Evolutionary conservation across 2,113 vertebrate genomes (phyloP).

Genomic region (Neotragus pygmaeus): DNA sequence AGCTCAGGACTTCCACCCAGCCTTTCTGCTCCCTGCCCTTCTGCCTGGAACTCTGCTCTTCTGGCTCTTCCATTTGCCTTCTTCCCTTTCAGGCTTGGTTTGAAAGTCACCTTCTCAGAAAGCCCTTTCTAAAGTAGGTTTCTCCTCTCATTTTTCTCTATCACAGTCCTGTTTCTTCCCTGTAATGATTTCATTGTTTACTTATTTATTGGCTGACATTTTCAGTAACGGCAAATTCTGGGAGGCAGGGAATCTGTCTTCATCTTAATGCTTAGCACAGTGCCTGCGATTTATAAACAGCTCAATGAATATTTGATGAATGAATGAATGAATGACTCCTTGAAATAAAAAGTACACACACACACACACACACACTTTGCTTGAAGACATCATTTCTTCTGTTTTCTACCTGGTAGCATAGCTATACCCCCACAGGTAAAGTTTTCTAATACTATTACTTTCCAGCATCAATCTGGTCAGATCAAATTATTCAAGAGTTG

Average conservation of each 20-base stretch:
- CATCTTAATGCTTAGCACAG: not conserved
- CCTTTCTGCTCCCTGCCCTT: not conserved
- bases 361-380: not conserved
- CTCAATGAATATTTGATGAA: constrained; percentile 24
- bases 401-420: not conserved
- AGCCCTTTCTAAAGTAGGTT: not conserved
- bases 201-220: constrained; percentile 22
- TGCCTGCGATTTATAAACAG: not conserved
- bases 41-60: not conserved
- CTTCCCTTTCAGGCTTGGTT: not conserved
- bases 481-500: not conserved
- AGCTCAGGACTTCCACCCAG: not conserved
- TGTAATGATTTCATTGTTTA: constrained; percentile 28
- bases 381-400: not conserved
- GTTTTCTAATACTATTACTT: not conserved
- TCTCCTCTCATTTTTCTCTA: not conserved
- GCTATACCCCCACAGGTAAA: not conserved
- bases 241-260: not conserved
- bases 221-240: not conserved
- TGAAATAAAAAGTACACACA: not conserved
- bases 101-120: constrained; percentile 23
- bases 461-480: not conserved
- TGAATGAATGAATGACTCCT: not conserved
- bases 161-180: not conserved
- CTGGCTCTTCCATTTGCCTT: not conserved